Conservation (phyloP, 2,797 vertebrate species). For the Anas bernieri region DNA sequence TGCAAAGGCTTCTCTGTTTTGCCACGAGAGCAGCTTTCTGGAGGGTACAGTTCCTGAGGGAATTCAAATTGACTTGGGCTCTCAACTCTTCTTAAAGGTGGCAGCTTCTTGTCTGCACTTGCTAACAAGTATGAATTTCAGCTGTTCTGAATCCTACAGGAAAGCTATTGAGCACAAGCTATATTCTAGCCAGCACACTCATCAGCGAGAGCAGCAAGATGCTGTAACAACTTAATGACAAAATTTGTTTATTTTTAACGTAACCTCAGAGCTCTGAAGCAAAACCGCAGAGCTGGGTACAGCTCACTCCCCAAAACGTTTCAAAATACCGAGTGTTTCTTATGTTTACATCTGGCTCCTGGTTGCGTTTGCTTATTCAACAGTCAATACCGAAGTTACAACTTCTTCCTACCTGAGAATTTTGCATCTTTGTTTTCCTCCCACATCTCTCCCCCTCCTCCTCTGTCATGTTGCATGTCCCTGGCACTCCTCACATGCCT, state of each 20-base stretch:
- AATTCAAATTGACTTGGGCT: not conserved
- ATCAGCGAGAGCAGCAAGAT: not conserved
- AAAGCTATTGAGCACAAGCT: conserved; percentile 7
- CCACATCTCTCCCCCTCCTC: not conserved
- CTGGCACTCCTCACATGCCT: not conserved
- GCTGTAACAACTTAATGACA: conserved; percentile 7
- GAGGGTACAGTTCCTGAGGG: not conserved
- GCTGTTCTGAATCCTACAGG: conserved; percentile 6
- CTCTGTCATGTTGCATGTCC: not conserved
- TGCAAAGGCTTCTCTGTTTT: not conserved
- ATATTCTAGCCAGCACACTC: not conserved
- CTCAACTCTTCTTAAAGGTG: not conserved
- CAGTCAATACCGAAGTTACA: not conserved
- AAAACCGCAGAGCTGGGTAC: not conserved
- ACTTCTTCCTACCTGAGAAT: conserved; percentile 1
- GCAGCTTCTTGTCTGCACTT: conserved; percentile 1
- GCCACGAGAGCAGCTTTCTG: not conserved
- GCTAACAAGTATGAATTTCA: conserved; percentile 19
- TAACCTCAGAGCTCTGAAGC: not conserved
- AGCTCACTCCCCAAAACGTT: not conserved
- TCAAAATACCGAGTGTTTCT: conserved; percentile 6
- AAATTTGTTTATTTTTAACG: conserved; percentile 28
- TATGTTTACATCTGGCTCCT: not conserved
- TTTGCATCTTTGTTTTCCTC: not conserved
- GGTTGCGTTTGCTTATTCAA: not conserved